phyloP scores from a whole-genome alignment of 2,113 vertebrate species.

The Mustela nigripes region DNA sequence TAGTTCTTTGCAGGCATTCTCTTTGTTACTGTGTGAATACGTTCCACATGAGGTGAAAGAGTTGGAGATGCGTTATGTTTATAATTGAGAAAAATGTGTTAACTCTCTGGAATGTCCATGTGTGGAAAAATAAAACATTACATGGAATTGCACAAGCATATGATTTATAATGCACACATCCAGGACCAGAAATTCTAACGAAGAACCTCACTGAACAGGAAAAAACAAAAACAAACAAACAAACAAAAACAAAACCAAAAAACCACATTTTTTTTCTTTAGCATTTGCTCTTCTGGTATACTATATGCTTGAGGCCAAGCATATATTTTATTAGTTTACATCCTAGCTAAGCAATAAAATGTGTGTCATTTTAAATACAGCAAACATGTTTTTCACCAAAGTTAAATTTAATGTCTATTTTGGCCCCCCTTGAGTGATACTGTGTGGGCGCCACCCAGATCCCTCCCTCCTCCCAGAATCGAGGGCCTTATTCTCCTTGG shows the following conservation, averaged over 20 bases:
- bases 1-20: slow-evolving; percentile 15
- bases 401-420: background rate
- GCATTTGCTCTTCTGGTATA: slow-evolving; percentile 67
- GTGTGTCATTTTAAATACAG: slow-evolving; percentile 62
- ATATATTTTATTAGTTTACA: slow-evolving; percentile 67
- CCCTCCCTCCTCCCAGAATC: background rate
- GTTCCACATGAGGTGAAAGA: slow-evolving; percentile 49
- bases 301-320: slow-evolving; percentile 68
- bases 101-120: slow-evolving; percentile 56
- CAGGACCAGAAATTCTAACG: slow-evolving; percentile 46
- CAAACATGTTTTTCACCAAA: slow-evolving; percentile 19
- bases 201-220: slow-evolving; percentile 70
- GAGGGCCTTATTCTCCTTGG: background rate
- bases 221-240: background rate
- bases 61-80: slow-evolving; percentile 65
- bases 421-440: background rate
- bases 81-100: slow-evolving; percentile 73
- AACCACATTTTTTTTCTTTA: slow-evolving; percentile 1
- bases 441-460: background rate
- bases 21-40: slow-evolving; percentile 24
- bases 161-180: slow-evolving; percentile 68
- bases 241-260: too few relatives aligned
- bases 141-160: slow-evolving; percentile 12
- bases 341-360: slow-evolving; percentile 77
- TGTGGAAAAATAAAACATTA: slow-evolving; percentile 54